phyloP scores from a whole-genome alignment of 1,140 invertebrate species.

The Hypothenemus hampei region DNA sequence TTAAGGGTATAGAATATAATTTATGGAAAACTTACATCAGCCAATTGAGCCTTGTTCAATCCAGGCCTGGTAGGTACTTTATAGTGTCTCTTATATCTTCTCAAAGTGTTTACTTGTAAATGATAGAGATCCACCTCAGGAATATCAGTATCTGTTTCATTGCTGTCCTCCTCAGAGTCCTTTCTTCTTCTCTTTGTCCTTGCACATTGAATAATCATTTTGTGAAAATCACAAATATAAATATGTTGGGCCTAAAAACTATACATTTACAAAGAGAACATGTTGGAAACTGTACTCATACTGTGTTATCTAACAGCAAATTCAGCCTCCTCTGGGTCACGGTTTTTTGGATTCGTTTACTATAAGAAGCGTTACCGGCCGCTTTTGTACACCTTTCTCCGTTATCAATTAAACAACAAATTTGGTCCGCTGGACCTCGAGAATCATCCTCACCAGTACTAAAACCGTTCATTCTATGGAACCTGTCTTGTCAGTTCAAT shows the following conservation, averaged over 20 bases:
- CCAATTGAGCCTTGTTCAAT: conserved; percentile 89
- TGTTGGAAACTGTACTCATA: no score
- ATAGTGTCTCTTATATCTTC: conserved; percentile 89
- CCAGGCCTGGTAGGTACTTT: conserved; percentile 87
- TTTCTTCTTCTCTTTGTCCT: conserved; percentile 78
- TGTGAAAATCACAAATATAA: conserved; percentile 96
- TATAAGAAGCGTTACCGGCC: conserved; percentile 94
- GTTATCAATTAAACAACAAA: conserved; percentile 91
- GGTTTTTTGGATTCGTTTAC: conserved; percentile 93
- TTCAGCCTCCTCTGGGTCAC: conserved; percentile 89
- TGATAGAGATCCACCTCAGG: conserved; percentile 92
- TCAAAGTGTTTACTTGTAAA: conserved; percentile 86
- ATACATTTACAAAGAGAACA: no score
- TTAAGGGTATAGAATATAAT: neutral
- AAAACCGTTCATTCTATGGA: conserved; percentile 67
- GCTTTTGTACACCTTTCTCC: conserved; percentile 76
- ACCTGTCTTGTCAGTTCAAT: neutral
- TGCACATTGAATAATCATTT: conserved; percentile 90
- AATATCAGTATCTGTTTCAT: conserved; percentile 79
- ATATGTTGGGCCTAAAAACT: conserved; percentile 75
- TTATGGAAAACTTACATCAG: conserved; percentile 82
- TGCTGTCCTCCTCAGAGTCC: conserved; percentile 90
- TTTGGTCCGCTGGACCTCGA: conserved; percentile 74
- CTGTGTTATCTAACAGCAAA: conserved; percentile 77
- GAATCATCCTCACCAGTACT: conserved; percentile 88